Evolutionary conservation across 2,797 vertebrate genomes (phyloP).

Genomic region (Erpetoichthys calabaricus): DNA sequence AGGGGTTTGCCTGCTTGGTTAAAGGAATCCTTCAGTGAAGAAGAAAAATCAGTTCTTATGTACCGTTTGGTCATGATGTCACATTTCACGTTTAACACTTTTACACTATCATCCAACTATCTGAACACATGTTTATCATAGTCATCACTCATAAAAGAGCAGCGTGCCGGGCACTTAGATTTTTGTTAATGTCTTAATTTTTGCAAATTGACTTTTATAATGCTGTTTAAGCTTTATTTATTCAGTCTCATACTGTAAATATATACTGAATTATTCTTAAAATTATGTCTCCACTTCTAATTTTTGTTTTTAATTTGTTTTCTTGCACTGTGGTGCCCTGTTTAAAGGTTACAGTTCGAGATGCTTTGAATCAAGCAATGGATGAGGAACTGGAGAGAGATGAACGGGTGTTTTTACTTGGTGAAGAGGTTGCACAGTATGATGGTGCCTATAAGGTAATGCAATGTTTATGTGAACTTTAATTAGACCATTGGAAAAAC

Average conservation of each 20-base stretch:
- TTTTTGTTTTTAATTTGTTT: neutral
- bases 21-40: no score
- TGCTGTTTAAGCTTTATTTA: no score
- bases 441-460: conserved; percentile 92
- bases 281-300: neutral
- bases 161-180: no score
- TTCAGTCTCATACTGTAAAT: neutral
- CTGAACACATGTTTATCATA: no score
- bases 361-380: conserved; percentile 93
- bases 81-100: no score
- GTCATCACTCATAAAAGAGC: no score
- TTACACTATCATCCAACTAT: no score
- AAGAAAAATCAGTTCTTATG: no score
- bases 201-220: no score
- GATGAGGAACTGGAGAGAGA: conserved; percentile 94
- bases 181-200: no score
- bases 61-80: no score
- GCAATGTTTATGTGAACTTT: neutral
- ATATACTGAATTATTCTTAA: neutral
- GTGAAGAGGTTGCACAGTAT: conserved; percentile 95
- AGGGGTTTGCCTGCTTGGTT: no score
- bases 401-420: conserved; percentile 79
- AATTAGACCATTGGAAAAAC: neutral
- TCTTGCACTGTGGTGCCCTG: neutral
- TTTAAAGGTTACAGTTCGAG: conserved; percentile 75